Percentiles rank a stretch among this genome's conserved stretches.
Evolutionary conservation across 2,888 invertebrate species (phyloP).

Genomic region (Melanophora roralis): DNA sequence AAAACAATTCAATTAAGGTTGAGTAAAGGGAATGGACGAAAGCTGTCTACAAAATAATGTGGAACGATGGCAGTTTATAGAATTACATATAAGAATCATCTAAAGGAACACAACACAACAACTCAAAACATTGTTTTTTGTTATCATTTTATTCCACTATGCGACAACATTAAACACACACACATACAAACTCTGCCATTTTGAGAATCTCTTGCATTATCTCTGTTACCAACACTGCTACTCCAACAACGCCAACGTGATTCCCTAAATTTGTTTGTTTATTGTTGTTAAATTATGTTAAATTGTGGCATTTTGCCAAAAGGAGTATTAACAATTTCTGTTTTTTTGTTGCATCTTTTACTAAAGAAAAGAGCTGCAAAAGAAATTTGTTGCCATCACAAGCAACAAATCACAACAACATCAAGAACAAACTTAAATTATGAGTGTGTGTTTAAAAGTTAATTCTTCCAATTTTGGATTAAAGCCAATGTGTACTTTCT

Average conservation of each 20-base stretch:
- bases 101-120: too few relatives aligned
- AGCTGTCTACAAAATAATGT: too few relatives aligned
- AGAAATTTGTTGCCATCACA: background rate
- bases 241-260: background rate
- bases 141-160: background rate
- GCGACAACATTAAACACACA: background rate
- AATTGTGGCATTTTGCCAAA: slow-evolving; percentile 56
- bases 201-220: background rate
- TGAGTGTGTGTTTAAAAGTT: slow-evolving; percentile 1
- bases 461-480: slow-evolving; percentile 27
- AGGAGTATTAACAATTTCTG: slow-evolving; percentile 53
- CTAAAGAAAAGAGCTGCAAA: background rate
- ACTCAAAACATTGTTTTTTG: too few relatives aligned
- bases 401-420: background rate
- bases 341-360: slow-evolving; percentile 18
- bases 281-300: slow-evolving; percentile 52
- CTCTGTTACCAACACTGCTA: background rate
- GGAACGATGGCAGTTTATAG: too few relatives aligned
- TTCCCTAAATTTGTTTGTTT: background rate
- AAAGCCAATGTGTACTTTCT: slow-evolving; percentile 28
- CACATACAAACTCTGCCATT: too few relatives aligned
- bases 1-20: too few relatives aligned
- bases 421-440: background rate
- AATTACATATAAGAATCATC: too few relatives aligned
- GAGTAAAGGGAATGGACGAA: too few relatives aligned